Conservation (phyloP, 2,797 vertebrate species). For the Melanotaenia pygmaea region DNA sequence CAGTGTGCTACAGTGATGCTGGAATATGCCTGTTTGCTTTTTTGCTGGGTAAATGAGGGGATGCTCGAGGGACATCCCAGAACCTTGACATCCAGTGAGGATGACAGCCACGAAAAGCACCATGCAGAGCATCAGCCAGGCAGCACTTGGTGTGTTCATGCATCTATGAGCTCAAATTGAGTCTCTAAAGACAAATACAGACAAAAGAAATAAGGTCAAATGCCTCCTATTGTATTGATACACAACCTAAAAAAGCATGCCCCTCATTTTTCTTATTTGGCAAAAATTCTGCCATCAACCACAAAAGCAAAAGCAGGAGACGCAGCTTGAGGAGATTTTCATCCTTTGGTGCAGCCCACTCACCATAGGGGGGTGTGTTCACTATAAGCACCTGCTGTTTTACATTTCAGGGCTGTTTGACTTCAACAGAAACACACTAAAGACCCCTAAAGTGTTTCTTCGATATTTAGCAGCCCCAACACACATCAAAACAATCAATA, state of each 20-base stretch:
- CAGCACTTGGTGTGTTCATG: constrained; percentile 8
- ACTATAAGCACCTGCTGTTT: constrained; percentile 40
- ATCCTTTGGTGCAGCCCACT: constrained; percentile 23
- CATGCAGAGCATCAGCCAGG: constrained; percentile 38
- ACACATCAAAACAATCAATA: constrained; percentile 46
- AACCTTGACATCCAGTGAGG: constrained; percentile 27
- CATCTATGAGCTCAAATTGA: background rate
- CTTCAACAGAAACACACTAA: constrained; percentile 18
- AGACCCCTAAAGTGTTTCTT: constrained; percentile 10
- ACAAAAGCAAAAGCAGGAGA: background rate
- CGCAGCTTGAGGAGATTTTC: constrained; percentile 30
- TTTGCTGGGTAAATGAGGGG: constrained; percentile 47
- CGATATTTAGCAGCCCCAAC: constrained; percentile 38
- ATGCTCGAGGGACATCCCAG: constrained; percentile 44
- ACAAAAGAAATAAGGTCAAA: background rate
- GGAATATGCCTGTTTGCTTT: constrained; percentile 12
- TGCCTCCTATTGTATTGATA: too few species aligned
- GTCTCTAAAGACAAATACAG: background rate
- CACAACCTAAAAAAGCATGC: background rate
- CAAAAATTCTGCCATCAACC: background rate
- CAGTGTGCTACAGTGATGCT: constrained; percentile 32
- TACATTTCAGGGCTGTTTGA: constrained; percentile 35
- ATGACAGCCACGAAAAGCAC: constrained; percentile 24
- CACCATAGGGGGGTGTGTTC: constrained; percentile 34
- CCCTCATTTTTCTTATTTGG: constrained; percentile 2